Base-by-base conservation (phyloP, 1,140 invertebrate genomes). In the Scaptomyza montana region DNA sequence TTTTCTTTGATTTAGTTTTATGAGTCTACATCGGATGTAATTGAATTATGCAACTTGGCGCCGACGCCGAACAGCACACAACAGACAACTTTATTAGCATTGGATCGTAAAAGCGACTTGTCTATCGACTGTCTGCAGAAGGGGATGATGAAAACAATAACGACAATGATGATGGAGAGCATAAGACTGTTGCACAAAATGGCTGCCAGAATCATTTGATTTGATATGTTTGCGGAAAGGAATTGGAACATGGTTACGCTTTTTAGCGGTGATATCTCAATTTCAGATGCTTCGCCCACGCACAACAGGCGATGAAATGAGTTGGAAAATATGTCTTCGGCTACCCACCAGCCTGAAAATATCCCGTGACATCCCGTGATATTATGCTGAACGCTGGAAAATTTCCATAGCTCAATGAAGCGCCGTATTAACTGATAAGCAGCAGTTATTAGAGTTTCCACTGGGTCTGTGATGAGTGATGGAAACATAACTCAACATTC, bases 1-100 rank as follows among this genome's bases (percentile, higher is more conserved):
- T 91, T 91, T 91, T 81, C 82, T 91, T 91, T 91, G 90, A 91
- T 91, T 91, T 91, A 91, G 90, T 91, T 91, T 91, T 91, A 91
- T 90, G 89, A 79, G 89, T 91, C 90, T 91, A 79, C 89, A 90
- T 90, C 90, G 90, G 90, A 91, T 91, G 90, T 91, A 91, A 91
- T 91, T 91, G 90, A 91, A 91, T 91, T 91, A 91, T 91, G 85
- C 79, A 87, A 91, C 77, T 87, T 91, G 90, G 90, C 90, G 89
- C 77, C 85, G 69, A 59, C 51, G 33, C 59, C 63, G 51, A 36
- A 53, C 49, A 41, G 13, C 55, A 46, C 33, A 56, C 28, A 50
- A 28, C 54, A 49, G 30, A 66, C 33, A 49, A 53, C 75, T 87
- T 91, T 89, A 90, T 91, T 91, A 91, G 90, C 90, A 76, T 80